A percentile compares a stretch with the other conserved stretches of the same genome.
These are phyloP conservation scores for Psix sp. DNA, from an alignment of 1,140 invertebrate species.

Conservation along the genomic window DNA sequence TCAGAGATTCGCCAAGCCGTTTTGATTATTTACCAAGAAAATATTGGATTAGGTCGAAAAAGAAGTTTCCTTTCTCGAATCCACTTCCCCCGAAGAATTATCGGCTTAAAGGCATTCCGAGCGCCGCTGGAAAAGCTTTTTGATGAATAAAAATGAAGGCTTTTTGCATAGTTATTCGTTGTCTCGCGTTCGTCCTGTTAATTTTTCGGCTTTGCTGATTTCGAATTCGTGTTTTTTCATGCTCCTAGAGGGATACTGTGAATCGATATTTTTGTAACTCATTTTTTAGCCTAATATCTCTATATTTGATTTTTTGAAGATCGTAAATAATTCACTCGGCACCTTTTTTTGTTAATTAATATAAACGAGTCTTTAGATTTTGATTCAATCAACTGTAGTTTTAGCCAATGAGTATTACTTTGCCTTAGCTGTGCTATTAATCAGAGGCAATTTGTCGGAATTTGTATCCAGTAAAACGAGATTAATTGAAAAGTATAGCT, in stretches of 20 bases:
- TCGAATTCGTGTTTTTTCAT: slow-evolving; percentile 18
- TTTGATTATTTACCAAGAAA: slow-evolving; percentile 55
- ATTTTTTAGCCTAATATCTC: too few species aligned
- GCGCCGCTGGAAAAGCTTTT: slow-evolving; percentile 27
- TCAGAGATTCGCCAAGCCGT: slow-evolving; percentile 20
- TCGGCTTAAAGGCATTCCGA: slow-evolving; percentile 44
- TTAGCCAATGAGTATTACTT: slow-evolving; percentile 2
- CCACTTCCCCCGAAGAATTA: slow-evolving; percentile 45
- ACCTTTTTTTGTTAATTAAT: not conserved
- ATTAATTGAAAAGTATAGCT: slow-evolving; percentile 56
- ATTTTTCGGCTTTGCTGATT: slow-evolving; percentile 36
- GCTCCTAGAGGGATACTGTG: not conserved
- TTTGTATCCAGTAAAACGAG: slow-evolving; percentile 42
- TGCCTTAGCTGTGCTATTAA: slow-evolving; percentile 20
- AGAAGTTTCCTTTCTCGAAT: slow-evolving; percentile 32
- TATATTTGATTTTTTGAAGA: too few species aligned
- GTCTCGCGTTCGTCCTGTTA: slow-evolving; percentile 27
- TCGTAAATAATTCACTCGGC: too few species aligned
- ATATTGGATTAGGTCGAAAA: slow-evolving; percentile 48
- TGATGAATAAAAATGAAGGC: slow-evolving; percentile 55
- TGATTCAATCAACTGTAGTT: not conserved
- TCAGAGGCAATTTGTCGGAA: slow-evolving; percentile 48
- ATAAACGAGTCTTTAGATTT: not conserved
- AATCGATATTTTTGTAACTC: too few species aligned
- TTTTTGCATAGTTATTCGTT: slow-evolving; percentile 49